Evolutionary conservation across 92 coral and sea anemone genomes (phyloP), one percentile per base, ranked within the genome.

Genomic region (Virgularia gustaviana): DNA sequence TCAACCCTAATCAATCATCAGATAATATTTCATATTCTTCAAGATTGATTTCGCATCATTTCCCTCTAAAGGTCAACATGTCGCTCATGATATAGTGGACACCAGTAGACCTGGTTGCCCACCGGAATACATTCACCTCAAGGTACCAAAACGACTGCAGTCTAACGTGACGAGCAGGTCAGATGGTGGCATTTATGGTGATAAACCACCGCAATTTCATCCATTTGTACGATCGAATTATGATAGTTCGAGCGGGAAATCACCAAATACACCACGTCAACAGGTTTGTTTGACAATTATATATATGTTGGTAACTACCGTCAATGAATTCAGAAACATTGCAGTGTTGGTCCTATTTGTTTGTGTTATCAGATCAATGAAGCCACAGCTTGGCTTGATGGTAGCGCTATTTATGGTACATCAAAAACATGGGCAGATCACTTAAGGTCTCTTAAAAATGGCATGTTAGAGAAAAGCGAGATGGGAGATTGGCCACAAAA

Each of bases 51-150:
- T n/a, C n/a, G n/a, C n/a, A n/a, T n/a, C n/a, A n/a, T 28, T 33
- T 19, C 38, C 16, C 9, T 35, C 9, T 13, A 11, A n/a, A 65
- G 72, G 32, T 29, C 55, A 65, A 65, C 72, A 65, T 42, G 53
- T 65, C 27, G 72, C 72, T 65, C 72, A 65, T 25, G 72, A 65
- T 32, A 65, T 65, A n/a, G 56, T 65, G 36, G 72, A 65, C 36
- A 65, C 55, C 34, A 65, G 55, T 65, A 34, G 37, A 13, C 72
- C 72, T 20, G 72, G 72, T 0, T 65, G 72, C 44, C 72, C 75
- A 13, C 72, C 72, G 11, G 72, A 65, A 27, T 33, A 65, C 47
- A 36, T 65, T 12, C 24, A 65, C 54, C 41, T 65, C 53, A 43
- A 65, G 11, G 72, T 39, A 18, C 72, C 72, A 9, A 41, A 41